Base-by-base conservation (phyloP, 2,888 invertebrate species). In the Bibio marci region DNA sequence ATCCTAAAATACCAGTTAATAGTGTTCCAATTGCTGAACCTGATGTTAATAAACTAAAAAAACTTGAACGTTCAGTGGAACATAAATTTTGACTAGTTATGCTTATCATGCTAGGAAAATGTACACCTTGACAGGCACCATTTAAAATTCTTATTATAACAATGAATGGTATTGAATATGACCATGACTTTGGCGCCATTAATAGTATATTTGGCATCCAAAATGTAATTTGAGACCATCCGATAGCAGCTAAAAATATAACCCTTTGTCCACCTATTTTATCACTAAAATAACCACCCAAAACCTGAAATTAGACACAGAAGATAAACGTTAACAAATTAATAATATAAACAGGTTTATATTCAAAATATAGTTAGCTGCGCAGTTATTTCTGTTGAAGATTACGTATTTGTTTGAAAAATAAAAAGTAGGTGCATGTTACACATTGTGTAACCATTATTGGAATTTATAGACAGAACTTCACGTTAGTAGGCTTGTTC, bases 21-120 rank as follows among this genome's bases (percentile, higher is more conserved):
- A 80, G 54, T 1, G 75, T 76, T 18, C 78, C 77, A 52, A 65
- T 60, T 35, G 65, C 67, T 6, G 66, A 66, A 17, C 79, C 79
- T 12, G 76, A 69, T 22, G 73, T 70, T 39, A 75, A 63, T 45
- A 75, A 57, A 43, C 76, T 74, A 55, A 75, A 77, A 44, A 76
- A 76, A 34, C 73, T 70, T 31, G 75, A 70, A 45, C 76, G 65
- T 49, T 79, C 76, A 41, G 64, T 64, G 46, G 72, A 69, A 30
- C 66, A 65, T 38, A 80, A 63, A 53, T 72, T 70, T 57, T 70
- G 67, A 48, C 76, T 73, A 35, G 76, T 71, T 38, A 80, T 55
- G 51, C 76, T 76, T 38, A 76, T 76, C 66, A 77, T 67, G 48
- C 74, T 71, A 37, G 79, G 79, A 57, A 74, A 75, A 56, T 77